phyloP scores from a whole-genome alignment of 2,888 invertebrate genomes.

The Sphaerophoria rueppellii region DNA sequence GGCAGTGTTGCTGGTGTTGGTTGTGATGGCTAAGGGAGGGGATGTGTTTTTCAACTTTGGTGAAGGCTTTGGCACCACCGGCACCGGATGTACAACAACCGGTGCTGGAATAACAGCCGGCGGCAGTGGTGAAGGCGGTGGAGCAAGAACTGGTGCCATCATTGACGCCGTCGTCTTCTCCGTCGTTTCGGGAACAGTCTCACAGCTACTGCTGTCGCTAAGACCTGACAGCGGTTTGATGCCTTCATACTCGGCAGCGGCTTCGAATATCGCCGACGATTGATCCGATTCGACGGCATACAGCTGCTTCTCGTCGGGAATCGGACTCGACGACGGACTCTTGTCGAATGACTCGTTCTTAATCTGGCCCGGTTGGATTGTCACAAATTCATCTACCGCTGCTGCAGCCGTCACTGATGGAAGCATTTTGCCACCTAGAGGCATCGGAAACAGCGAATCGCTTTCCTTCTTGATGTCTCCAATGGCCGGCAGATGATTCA shows the following conservation, averaged over 20 bases:
- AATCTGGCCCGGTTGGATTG: slow-evolving; percentile 79
- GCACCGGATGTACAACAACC: slow-evolving; percentile 50
- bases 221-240: slow-evolving; percentile 75
- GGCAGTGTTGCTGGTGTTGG: too few species aligned
- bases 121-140: slow-evolving; percentile 45
- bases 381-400: slow-evolving; percentile 73
- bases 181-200: slow-evolving; percentile 61
- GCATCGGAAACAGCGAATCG: slow-evolving; percentile 71
- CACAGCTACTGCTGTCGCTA: slow-evolving; percentile 78
- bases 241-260: slow-evolving; percentile 72
- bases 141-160: slow-evolving; percentile 39
- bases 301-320: slow-evolving; percentile 73
- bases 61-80: slow-evolving; percentile 55
- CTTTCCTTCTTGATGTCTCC: slow-evolving; percentile 79
- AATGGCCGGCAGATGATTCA: slow-evolving; percentile 69
- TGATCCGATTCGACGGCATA: slow-evolving; percentile 75
- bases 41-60: slow-evolving; percentile 63
- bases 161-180: slow-evolving; percentile 30
- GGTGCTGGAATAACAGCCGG: slow-evolving; percentile 40
- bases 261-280: slow-evolving; percentile 69
- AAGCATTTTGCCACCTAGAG: slow-evolving; percentile 71
- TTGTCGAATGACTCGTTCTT: slow-evolving; percentile 78
- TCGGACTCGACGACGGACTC: slow-evolving; percentile 75
- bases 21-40: slow-evolving; percentile 13
- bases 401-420: slow-evolving; percentile 45